phyloP scores from a whole-genome alignment of 2,888 invertebrate genomes.

The Hirtodrosophila cameraria region DNA sequence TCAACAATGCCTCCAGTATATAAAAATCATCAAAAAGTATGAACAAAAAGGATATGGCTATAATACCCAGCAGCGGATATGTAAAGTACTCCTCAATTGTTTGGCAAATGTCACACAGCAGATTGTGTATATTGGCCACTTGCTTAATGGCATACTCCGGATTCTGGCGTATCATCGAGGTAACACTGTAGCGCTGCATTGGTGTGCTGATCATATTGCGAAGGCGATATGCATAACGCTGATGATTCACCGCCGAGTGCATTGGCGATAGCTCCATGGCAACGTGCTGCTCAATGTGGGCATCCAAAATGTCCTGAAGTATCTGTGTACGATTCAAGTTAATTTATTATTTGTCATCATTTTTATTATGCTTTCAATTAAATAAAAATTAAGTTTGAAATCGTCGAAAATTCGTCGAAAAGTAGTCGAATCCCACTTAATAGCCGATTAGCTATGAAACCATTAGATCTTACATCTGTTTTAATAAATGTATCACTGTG shows the following conservation, averaged over 20 bases:
- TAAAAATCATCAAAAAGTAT: constrained; percentile 83
- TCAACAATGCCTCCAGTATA: constrained; percentile 80
- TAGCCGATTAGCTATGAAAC: too few species aligned
- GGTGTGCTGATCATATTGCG: constrained; percentile 58
- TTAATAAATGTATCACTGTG: too few species aligned
- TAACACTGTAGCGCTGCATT: constrained; percentile 74
- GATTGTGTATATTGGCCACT: constrained; percentile 80
- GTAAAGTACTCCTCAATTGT: constrained; percentile 82
- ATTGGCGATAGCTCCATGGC: constrained; percentile 77
- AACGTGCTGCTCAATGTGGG: constrained; percentile 71
- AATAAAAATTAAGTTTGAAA: too few species aligned
- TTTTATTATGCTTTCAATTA: too few species aligned
- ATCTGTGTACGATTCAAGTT: constrained; percentile 58
- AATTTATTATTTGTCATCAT: too few species aligned
- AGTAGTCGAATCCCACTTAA: too few species aligned
- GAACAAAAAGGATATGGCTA: constrained; percentile 82
- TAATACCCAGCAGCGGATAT: constrained; percentile 81
- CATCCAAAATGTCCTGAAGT: constrained; percentile 79
- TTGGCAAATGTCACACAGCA: constrained; percentile 81
- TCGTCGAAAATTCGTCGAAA: too few species aligned
- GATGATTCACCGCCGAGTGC: constrained; percentile 67
- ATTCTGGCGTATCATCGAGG: constrained; percentile 79
- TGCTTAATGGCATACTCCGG: constrained; percentile 79
- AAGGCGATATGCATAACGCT: constrained; percentile 53
- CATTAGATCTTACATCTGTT: too few species aligned